A percentile compares a stretch with the other conserved stretches of the same genome.
Conservation (phyloP, 1,140 invertebrate species). For the Luehdorfia chinensis region DNA sequence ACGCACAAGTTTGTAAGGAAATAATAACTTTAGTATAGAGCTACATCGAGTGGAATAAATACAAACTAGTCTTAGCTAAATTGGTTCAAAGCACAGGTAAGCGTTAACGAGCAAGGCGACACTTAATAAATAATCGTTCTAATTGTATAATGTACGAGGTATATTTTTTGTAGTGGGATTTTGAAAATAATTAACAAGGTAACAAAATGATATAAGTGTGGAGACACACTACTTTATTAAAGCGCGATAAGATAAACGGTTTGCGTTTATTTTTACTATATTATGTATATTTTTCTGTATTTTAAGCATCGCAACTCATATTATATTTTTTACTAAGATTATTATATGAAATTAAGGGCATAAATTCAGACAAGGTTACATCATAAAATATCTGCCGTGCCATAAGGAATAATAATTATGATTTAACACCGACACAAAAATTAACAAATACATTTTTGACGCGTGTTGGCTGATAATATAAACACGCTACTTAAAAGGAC, state of each 20-base stretch:
- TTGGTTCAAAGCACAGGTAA: conserved; percentile 3
- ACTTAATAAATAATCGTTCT: conserved; percentile 2
- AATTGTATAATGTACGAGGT: conserved; percentile 10
- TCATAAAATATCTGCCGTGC: no score
- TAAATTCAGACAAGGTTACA: no score
- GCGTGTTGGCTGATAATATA: conserved; percentile 8
- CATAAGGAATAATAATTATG: no score
- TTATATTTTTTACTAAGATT: no score
- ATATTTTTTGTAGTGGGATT: not conserved
- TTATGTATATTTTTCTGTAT: no score
- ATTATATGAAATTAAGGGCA: no score
- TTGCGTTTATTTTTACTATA: no score
- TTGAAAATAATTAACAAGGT: conserved; percentile 3
- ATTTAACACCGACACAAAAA: no score
- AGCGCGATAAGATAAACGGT: no score
- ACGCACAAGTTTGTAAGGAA: conserved; percentile 11
- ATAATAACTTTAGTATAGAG: conserved; percentile 5
- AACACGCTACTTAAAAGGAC: conserved; percentile 8
- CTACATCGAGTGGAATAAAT: conserved; percentile 6
- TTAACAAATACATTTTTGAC: conserved; percentile 10
- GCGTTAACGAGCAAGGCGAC: conserved; percentile 10
- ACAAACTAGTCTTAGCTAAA: conserved; percentile 3
- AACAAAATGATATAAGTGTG: no score
- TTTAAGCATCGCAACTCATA: no score
- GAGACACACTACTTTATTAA: no score